Percentiles rank a stretch among this genome's conserved stretches.
These are phyloP conservation scores for Anguilla anguilla DNA, from an alignment of 2,797 vertebrate species.

Conservation along the genomic window DNA sequence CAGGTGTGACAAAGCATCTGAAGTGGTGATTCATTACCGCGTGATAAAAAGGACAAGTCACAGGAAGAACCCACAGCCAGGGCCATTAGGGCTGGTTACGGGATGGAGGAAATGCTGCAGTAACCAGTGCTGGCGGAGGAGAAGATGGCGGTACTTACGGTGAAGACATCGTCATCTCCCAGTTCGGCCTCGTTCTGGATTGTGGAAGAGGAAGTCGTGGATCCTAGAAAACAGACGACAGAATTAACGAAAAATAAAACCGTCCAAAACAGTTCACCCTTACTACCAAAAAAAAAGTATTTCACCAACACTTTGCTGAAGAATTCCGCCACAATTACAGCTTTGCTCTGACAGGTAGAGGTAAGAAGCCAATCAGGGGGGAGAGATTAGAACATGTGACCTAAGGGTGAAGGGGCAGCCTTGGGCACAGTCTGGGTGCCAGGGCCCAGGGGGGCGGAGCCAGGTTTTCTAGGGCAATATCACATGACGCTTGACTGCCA, in stretches of 20 bases:
- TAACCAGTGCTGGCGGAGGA: neutral
- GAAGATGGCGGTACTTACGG: slow-evolving; percentile 74
- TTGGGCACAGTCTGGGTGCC: neutral
- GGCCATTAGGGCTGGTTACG: neutral
- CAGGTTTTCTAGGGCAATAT: neutral
- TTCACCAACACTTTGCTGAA: neutral
- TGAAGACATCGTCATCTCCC: slow-evolving; percentile 95
- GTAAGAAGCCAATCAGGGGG: neutral
- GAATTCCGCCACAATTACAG: neutral
- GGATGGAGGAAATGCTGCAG: neutral
- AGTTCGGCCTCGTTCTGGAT: slow-evolving; percentile 94
- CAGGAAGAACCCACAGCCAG: neutral
- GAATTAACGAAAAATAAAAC: slow-evolving; percentile 29
- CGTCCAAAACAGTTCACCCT: slow-evolving; percentile 3
- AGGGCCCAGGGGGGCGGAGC: neutral
- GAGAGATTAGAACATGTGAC: neutral
- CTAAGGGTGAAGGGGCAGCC: neutral
- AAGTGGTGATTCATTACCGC: neutral
- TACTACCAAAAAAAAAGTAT: neutral
- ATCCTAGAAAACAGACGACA: slow-evolving; percentile 70
- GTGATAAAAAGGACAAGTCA: neutral
- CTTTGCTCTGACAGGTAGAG: neutral
- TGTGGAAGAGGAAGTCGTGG: slow-evolving; percentile 95
- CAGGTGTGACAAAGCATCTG: neutral
- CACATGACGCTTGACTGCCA: neutral